Conservation (phyloP, 2,113 vertebrate species). For the Hipposideros armiger region DNA sequence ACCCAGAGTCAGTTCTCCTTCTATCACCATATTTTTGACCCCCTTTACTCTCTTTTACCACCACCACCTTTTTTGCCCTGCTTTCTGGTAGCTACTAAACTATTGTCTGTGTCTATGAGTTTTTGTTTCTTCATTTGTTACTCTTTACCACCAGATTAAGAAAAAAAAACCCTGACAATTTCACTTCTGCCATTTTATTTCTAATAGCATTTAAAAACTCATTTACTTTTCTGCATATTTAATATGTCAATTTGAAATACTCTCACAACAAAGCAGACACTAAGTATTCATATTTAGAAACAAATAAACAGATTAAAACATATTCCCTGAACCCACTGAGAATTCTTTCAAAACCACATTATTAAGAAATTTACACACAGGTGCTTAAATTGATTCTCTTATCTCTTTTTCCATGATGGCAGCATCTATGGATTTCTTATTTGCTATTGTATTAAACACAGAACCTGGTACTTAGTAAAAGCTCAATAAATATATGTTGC, state of each 20-base stretch:
- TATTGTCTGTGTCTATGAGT: no score
- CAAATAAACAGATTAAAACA: slow-evolving; percentile 1
- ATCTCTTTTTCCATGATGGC: not conserved
- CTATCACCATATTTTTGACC: no score
- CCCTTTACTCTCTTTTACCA: no score
- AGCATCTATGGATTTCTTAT: not conserved
- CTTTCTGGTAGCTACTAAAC: no score
- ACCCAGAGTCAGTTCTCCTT: no score
- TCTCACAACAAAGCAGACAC: not conserved
- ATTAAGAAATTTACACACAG: not conserved
- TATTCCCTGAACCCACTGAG: not conserved
- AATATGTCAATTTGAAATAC: not conserved
- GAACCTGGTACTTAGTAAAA: not conserved
- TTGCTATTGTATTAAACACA: not conserved
- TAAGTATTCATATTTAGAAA: not conserved
- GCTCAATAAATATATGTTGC: not conserved
- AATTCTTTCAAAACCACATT: not conserved
- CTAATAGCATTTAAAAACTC: not conserved
- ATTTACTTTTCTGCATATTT: not conserved
- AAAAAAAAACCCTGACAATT: not conserved
- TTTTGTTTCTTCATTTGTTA: not conserved
- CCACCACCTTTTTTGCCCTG: no score
- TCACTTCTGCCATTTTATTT: not conserved
- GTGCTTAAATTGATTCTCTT: not conserved
- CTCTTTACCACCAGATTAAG: not conserved